Base-by-base conservation (phyloP, 2,888 invertebrate species). In the Acleris emargana region DNA sequence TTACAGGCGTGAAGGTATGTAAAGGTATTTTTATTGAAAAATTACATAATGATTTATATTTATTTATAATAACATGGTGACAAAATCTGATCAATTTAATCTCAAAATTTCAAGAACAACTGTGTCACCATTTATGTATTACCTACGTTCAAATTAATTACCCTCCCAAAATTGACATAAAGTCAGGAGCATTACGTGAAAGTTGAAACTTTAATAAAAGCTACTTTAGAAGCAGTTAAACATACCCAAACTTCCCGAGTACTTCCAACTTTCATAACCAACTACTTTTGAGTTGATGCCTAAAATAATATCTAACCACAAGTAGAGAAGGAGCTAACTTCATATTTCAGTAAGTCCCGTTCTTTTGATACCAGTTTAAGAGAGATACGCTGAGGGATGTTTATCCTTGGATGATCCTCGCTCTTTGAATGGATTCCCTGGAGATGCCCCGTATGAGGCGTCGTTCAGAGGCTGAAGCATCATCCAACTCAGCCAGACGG, bases 201-300 rank as follows among this genome's bases (percentile, higher is more conserved):
- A 45, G 57, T 45, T n/a, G 22, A n/a, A 59, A 64, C 54, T 64
- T 64, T 64, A 43, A 58, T 53, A 58, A 28, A 60, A 64, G 54
- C 50, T 55, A 64, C 59, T 60, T 60, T 50, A 50, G 45, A 25
- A 57, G 38, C 43, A 64, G 59, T 58, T 59, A 22, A 60, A 55
- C 59, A 55, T 64, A 64, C 55, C 32, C 59, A 13, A 64, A 64
- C 43, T 64, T 55, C 49, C 16, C 18, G 49, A 57, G 54, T 50
- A 55, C 43, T 55, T 47, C 25, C 17, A 57, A 66, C 55, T 66
- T 66, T 17, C 38, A 47, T 66, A 57, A 66, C 60, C 55, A 61
- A 66, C 60, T 66, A 66, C 57, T 66, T 60, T 57, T 18, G 51
- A 57, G 66, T 66, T 61, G 50, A 57, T 61, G 38, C 57, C 61